These are phyloP conservation scores for Calyptommatus sinebrachiatus DNA, from an alignment of 2,113 vertebrate species.

Conservation along the genomic window DNA sequence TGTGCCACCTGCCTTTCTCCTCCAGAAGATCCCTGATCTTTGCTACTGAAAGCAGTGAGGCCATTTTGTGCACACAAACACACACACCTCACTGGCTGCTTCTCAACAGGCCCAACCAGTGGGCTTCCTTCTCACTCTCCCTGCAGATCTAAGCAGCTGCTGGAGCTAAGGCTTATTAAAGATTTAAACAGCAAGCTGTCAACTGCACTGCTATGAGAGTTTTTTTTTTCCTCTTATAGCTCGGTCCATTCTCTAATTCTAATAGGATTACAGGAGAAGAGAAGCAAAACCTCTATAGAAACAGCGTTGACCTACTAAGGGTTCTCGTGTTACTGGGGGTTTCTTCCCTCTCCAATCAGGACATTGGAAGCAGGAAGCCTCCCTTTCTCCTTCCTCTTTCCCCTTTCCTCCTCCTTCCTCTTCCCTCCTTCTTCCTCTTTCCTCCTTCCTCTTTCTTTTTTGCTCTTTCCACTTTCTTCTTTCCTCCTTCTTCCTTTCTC, in stretches of 20 bases:
- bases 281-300: background rate
- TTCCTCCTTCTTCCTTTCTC: too few species aligned
- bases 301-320: accelerated
- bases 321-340: too few species aligned
- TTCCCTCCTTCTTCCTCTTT: too few species aligned
- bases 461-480: too few species aligned
- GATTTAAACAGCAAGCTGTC: conserved; percentile 59
- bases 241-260: conserved; percentile 49
- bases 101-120: accelerated
- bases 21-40: background rate
- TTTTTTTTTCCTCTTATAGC: conserved; percentile 64
- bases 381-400: too few species aligned
- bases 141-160: conserved; percentile 3
- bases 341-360: background rate
- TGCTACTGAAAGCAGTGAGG: background rate
- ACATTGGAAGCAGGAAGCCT: background rate
- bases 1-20: too few species aligned
- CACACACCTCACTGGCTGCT: background rate
- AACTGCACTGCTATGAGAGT: conserved; percentile 26
- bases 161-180: conserved; percentile 39
- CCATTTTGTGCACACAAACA: accelerated
- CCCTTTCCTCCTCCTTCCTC: too few species aligned
- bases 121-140: background rate
- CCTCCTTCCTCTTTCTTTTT: too few species aligned
- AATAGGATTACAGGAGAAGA: conserved; percentile 58